Conservation (phyloP, 2,797 vertebrate genomes). For the Orestias chungarensis region DNA sequence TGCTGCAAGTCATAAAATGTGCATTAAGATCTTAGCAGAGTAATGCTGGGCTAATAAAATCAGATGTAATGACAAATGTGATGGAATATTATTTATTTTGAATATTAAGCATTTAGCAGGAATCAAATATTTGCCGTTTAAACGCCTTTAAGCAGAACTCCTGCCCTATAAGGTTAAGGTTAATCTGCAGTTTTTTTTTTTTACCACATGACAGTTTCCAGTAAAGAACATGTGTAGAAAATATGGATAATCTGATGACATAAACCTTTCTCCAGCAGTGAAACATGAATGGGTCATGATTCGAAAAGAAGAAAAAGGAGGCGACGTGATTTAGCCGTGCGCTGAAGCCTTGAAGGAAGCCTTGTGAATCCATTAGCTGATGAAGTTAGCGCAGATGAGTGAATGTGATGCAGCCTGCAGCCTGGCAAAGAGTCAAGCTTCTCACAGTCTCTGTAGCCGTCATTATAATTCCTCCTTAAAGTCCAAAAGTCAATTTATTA, state of each 20-base stretch:
- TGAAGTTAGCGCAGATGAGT: conserved; percentile 71
- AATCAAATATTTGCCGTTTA: not conserved
- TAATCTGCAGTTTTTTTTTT: too few species aligned
- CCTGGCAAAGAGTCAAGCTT: conserved; percentile 51
- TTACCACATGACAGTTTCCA: not conserved
- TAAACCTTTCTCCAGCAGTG: not conserved
- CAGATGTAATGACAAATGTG: not conserved
- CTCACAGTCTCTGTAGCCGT: conserved; percentile 28
- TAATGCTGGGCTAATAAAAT: not conserved
- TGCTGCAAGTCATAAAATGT: not conserved
- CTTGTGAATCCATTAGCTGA: conserved; percentile 72
- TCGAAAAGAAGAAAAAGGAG: conserved; percentile 1
- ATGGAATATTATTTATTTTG: not conserved
- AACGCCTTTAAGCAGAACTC: not conserved
- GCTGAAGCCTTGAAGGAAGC: conserved; percentile 36
- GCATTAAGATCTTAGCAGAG: not conserved
- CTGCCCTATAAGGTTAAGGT: not conserved
- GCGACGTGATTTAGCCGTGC: conserved; percentile 2
- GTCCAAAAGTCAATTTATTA: conserved; percentile 30
- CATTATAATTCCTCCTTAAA: conserved; percentile 27
- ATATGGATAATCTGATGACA: not conserved
- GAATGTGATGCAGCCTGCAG: conserved; percentile 41
- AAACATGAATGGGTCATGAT: not conserved
- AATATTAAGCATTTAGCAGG: not conserved
- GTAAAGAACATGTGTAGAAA: not conserved